Percentiles rank a stretch among this genome's conserved stretches.
Conservation (phyloP, 2,888 invertebrate species). For the Piscicola geometra region DNA sequence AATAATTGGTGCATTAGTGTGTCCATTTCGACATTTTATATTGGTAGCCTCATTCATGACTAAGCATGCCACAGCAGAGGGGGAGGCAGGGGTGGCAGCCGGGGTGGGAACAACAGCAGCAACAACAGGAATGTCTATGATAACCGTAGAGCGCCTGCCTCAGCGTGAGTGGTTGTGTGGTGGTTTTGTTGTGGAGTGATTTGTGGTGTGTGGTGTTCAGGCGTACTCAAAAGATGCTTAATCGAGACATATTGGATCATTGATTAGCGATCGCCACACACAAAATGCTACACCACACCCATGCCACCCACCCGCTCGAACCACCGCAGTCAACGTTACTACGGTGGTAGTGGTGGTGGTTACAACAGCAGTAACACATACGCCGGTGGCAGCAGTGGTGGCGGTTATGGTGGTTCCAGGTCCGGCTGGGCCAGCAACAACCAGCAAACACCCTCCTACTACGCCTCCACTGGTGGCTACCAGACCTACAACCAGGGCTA, state of each 20-base stretch:
- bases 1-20: too few species aligned
- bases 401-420: conserved; percentile 8
- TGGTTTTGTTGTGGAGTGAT: not conserved
- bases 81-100: conserved; percentile 12
- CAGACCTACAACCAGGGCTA: not conserved
- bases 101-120: conserved; percentile 14
- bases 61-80: not conserved
- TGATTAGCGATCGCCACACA: not conserved
- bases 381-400: not conserved
- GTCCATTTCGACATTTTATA: too few species aligned
- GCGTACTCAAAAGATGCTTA: not conserved
- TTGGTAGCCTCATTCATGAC: too few species aligned
- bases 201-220: not conserved
- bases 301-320: not conserved
- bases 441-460: conserved; percentile 1
- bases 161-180: not conserved
- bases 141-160: not conserved
- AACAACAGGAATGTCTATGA: conserved; percentile 1
- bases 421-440: not conserved
- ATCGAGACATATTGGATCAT: not conserved
- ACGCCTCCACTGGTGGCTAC: not conserved
- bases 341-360: not conserved
- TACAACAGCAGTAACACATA: not conserved
- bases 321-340: not conserved
- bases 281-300: not conserved